Conservation (phyloP, 2,888 invertebrate genomes). For the Latrodectus hesperus region DNA sequence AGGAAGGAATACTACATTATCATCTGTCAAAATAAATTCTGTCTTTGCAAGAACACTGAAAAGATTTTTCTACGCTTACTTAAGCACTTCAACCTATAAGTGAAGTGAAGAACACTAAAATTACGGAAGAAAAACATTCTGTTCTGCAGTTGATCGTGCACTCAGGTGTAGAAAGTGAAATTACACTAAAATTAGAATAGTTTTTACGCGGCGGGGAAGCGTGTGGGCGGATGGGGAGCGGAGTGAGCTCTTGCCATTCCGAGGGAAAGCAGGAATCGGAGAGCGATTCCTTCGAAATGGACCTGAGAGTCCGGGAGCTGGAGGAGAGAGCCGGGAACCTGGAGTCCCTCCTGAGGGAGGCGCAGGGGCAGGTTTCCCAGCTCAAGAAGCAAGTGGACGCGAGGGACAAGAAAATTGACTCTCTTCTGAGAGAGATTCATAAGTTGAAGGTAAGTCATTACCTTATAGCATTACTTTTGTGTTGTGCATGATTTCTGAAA, state of each 20-base stretch:
- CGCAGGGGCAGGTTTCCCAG: constrained; percentile 36
- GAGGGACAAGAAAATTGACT: constrained; percentile 48
- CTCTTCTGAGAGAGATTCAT: constrained; percentile 79
- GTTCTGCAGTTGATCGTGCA: not conserved
- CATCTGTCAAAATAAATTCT: no score
- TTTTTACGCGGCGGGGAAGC: not conserved
- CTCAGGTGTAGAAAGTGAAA: not conserved
- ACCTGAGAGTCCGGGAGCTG: constrained; percentile 49
- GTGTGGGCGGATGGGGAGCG: constrained; percentile 26
- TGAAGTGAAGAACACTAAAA: no score
- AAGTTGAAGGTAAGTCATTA: constrained; percentile 80
- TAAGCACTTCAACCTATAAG: no score
- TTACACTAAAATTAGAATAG: constrained; percentile 21
- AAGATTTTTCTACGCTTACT: no score
- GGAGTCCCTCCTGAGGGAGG: constrained; percentile 47
- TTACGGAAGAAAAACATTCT: not conserved
- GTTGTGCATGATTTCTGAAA: not conserved
- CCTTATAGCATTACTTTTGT: not conserved
- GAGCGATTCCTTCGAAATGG: constrained; percentile 57
- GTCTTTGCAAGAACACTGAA: no score
- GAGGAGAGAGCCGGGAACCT: constrained; percentile 37
- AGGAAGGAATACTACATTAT: no score
- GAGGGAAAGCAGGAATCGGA: constrained; percentile 34
- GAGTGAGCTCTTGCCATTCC: constrained; percentile 28
- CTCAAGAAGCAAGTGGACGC: constrained; percentile 46